Conservation (phyloP, 2,888 invertebrate genomes). For the Tridacna crocea region DNA sequence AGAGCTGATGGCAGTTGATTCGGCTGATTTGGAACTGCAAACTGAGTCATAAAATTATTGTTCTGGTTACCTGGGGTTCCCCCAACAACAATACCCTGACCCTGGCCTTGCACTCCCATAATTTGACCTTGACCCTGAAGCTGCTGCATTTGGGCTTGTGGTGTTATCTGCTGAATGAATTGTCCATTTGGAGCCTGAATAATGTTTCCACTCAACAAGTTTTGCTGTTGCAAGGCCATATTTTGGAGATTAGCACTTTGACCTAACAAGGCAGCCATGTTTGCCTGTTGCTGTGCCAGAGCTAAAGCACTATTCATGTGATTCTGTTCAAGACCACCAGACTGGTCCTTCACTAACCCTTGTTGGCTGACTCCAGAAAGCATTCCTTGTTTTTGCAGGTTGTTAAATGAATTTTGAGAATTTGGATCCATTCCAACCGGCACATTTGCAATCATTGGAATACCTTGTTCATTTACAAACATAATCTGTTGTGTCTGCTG, state of each 20-base stretch:
- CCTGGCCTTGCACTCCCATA: conserved; percentile 57
- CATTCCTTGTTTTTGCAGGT: conserved; percentile 52
- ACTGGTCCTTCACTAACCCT: conserved; percentile 42
- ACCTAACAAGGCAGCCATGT: conserved; percentile 65
- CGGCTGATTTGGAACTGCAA: conserved; percentile 69
- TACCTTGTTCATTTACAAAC: conserved; percentile 76
- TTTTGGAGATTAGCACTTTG: conserved; percentile 54
- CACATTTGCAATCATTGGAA: conserved; percentile 71
- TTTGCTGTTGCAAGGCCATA: conserved; percentile 58
- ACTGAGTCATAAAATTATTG: conserved; percentile 69
- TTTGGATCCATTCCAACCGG: conserved; percentile 63
- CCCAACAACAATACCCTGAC: conserved; percentile 54
- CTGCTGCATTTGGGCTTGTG: conserved; percentile 46
- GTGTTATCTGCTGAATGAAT: conserved; percentile 56
- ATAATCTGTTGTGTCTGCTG: conserved; percentile 73
- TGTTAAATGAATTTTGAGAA: conserved; percentile 43
- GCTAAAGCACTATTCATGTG: conserved; percentile 55
- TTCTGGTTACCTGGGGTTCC: conserved; percentile 67
- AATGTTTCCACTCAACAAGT: conserved; percentile 50
- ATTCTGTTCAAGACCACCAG: conserved; percentile 60
- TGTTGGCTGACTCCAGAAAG: conserved; percentile 41
- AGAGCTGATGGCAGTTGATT: conserved; percentile 83
- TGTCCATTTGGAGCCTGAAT: conserved; percentile 60
- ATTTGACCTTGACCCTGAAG: conserved; percentile 58
- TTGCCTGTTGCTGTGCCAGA: conserved; percentile 69